Evolutionary conservation across 2,888 invertebrate genomes (phyloP), one percentile per base, ranked within the genome.

Genomic region (Zygogramma bicolorata): DNA sequence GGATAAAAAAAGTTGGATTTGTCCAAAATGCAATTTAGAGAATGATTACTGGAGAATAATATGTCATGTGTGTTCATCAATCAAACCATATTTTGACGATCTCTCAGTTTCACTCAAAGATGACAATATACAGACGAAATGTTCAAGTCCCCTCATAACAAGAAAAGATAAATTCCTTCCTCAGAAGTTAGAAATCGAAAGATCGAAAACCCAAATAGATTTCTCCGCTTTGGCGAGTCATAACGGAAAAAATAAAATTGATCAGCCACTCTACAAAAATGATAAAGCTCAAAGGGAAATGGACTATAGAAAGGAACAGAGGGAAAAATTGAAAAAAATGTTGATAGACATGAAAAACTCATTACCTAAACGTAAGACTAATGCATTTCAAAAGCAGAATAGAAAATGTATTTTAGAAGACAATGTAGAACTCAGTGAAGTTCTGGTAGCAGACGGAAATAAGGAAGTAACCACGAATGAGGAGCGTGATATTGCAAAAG

Each of bases 261-360:
- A 89, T 89, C 82, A 89, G 31, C 42, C 57, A 22, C 31, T 60
- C 2, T 29, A 22, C 1, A 34, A 42, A 68, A 22, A 29, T 7
- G 46, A 20, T 3, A 57, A 66, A 13, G 49, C 69, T 66, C 71
- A 69, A 66, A 65, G 62, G 38, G 71, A 71, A 10, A 22, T 57
- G 38, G 83, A 85, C 27, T 85, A 85, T 34, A 86, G 85, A 74
- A 83, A 81, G 59, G 88, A 90, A 77, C 91, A 91, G 80, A 90
- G 90, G 81, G 90, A 90, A 82, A 89, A 89, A 83, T 86, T 93
- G 29, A 91, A 91, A 83, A 92, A 92, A 85, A 92, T 93, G 90
- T 85, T 93, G 75, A 93, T 93, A 81, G 93, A 93, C 88, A 93
- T 93, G 92, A 93, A 93, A 85, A 91, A 93, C 84, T 93, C 93